These are phyloP conservation scores for Sebastes steindachneri DNA, from an alignment of 2,797 vertebrate genomes.

Conservation along the genomic window DNA sequence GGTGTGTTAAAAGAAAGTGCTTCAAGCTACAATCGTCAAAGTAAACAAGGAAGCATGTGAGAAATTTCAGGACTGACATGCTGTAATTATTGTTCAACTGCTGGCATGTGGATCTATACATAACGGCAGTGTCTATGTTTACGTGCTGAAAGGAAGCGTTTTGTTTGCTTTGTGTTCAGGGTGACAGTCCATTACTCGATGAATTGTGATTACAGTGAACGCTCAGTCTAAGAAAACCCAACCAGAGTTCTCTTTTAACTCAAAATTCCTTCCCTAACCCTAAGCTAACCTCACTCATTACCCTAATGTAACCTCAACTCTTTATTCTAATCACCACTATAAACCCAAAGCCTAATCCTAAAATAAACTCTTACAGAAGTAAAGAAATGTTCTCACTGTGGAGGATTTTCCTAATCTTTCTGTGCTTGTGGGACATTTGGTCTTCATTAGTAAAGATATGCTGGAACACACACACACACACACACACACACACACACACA, in stretches of 20 bases:
- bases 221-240: slow-evolving; percentile 1
- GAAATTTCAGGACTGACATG: not conserved
- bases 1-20: not conserved
- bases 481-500: not conserved
- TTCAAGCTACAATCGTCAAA: not conserved
- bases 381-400: slow-evolving; percentile 58
- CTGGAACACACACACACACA: slow-evolving; percentile 29
- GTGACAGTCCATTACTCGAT: slow-evolving; percentile 9
- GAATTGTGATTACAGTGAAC: slow-evolving; percentile 12
- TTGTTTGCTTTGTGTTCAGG: not conserved
- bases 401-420: slow-evolving; percentile 70
- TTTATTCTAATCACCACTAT: slow-evolving; percentile 53
- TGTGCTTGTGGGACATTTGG: slow-evolving; percentile 58
- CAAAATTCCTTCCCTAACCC: slow-evolving; percentile 37
- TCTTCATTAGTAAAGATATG: slow-evolving; percentile 57
- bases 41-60: not conserved
- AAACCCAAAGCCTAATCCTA: slow-evolving; percentile 64
- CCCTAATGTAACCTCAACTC: slow-evolving; percentile 55
- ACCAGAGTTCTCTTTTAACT: slow-evolving; percentile 1
- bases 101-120: not conserved
- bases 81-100: not conserved
- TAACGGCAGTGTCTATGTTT: not conserved
- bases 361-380: slow-evolving; percentile 68
- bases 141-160: not conserved
- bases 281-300: slow-evolving; percentile 59